phyloP scores from a whole-genome alignment of 92 coral and sea anemone genomes.

The Parazoanthus darwini region DNA sequence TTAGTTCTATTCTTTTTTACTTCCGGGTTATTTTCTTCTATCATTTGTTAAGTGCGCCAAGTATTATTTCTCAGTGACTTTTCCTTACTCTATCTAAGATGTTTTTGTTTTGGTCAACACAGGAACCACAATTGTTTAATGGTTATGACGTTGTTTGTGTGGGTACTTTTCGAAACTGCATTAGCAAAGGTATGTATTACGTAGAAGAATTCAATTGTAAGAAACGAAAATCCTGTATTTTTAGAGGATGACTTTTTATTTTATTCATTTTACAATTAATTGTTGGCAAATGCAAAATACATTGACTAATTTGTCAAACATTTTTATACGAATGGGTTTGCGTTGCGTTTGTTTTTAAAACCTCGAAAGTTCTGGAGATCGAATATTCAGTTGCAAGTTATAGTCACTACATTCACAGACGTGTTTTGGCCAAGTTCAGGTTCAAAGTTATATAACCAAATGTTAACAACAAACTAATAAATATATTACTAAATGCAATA shows the following conservation, averaged over 20 bases:
- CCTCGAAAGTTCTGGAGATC: too few species aligned
- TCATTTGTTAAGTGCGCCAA: not conserved
- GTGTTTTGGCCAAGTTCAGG: too few species aligned
- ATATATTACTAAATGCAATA: too few species aligned
- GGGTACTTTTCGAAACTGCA: slow-evolving; percentile 67
- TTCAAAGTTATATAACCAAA: too few species aligned
- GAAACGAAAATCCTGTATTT: not conserved
- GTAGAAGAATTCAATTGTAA: not conserved
- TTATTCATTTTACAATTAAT: too few species aligned
- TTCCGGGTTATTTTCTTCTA: not conserved
- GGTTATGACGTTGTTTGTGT: slow-evolving; percentile 60
- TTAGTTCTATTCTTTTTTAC: not conserved
- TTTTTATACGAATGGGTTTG: too few species aligned
- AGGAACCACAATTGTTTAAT: slow-evolving; percentile 69
- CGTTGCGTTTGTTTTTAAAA: too few species aligned
- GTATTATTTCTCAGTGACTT: not conserved
- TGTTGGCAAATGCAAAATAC: too few species aligned
- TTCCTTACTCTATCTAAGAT: not conserved
- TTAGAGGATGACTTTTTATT: not conserved
- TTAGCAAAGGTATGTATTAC: slow-evolving; percentile 58
- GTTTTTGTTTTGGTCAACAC: not conserved
- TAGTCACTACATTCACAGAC: not conserved
- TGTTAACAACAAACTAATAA: too few species aligned
- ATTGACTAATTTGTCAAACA: too few species aligned
- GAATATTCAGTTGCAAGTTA: not conserved